Percentiles rank a stretch among this genome's conserved stretches.
Evolutionary conservation across 2,888 invertebrate species (phyloP).

Genomic region (Xanthia icteritia): DNA sequence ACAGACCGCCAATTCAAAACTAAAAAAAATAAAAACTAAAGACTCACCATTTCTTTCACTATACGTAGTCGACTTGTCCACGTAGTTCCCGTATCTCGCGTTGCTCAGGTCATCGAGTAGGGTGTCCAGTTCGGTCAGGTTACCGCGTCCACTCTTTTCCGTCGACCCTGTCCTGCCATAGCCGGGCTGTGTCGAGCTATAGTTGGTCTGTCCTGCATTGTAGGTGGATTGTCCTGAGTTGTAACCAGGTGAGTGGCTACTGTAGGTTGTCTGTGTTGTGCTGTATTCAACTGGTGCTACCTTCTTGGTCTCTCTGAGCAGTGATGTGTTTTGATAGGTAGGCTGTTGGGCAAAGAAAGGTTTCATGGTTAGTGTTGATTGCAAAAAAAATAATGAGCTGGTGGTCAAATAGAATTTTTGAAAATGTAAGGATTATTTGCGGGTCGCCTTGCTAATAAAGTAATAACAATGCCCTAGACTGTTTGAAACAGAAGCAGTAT

Average conservation of each 20-base stretch:
- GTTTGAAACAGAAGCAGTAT: neutral
- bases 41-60: constrained; percentile 83
- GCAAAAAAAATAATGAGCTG: neutral
- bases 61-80: constrained; percentile 77
- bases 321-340: constrained; percentile 91
- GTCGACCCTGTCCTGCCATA: constrained; percentile 80
- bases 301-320: constrained; percentile 71
- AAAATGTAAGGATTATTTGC: no score
- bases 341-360: constrained; percentile 89
- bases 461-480: no score
- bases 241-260: constrained; percentile 73
- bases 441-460: no score
- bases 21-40: neutral
- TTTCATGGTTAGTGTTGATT: neutral
- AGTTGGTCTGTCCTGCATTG: constrained; percentile 40
- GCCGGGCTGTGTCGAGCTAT: constrained; percentile 67
- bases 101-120: constrained; percentile 97
- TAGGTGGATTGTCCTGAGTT: constrained; percentile 52
- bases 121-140: constrained; percentile 97
- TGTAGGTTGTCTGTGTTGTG: constrained; percentile 72
- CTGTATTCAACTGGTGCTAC: constrained; percentile 82
- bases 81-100: constrained; percentile 90
- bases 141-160: constrained; percentile 87
- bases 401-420: no score
- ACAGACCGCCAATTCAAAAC: neutral